Percentiles rank a stretch among this genome's conserved stretches.
Evolutionary conservation across 1,140 invertebrate species (phyloP).

Genomic region (Aphaenogaster ashmeadi): DNA sequence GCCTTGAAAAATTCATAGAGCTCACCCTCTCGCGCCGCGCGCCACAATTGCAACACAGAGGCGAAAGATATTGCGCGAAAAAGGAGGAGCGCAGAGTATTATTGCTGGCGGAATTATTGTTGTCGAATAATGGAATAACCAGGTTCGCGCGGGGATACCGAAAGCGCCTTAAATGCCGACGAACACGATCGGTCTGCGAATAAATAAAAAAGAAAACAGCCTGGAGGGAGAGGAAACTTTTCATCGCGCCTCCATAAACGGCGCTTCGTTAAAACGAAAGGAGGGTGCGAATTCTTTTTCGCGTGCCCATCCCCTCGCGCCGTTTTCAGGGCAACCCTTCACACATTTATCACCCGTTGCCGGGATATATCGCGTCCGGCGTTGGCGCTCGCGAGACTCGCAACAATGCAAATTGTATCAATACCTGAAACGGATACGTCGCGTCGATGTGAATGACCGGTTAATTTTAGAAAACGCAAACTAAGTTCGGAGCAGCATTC

Average conservation of each 20-base stretch:
- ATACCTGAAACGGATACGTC: neutral
- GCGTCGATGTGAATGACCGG: neutral
- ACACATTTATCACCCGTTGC: constrained; percentile 48
- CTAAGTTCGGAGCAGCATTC: neutral
- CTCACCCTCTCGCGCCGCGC: neutral
- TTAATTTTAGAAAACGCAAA: neutral
- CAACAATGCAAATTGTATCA: constrained; percentile 44
- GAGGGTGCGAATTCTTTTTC: constrained; percentile 55
- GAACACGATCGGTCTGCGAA: neutral
- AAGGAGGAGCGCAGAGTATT: neutral
- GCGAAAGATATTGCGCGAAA: constrained; percentile 9
- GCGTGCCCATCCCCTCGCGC: neutral
- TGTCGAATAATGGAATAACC: constrained; percentile 58
- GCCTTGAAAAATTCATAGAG: constrained; percentile 47
- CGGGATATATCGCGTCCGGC: constrained; percentile 32
- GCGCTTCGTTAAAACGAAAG: constrained; percentile 59
- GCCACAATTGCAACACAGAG: constrained; percentile 8
- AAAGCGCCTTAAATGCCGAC: constrained; percentile 36
- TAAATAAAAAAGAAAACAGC: neutral
- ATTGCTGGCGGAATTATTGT: constrained; percentile 33
- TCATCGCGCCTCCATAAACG: constrained; percentile 45
- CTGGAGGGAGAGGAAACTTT: constrained; percentile 10
- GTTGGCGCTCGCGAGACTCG: neutral
- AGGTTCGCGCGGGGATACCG: constrained; percentile 5
- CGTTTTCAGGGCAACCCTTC: constrained; percentile 39